Evolutionary conservation across 2,888 invertebrate species (phyloP), one percentile per base, ranked within the genome.

Genomic region (Chironomus tentans): DNA sequence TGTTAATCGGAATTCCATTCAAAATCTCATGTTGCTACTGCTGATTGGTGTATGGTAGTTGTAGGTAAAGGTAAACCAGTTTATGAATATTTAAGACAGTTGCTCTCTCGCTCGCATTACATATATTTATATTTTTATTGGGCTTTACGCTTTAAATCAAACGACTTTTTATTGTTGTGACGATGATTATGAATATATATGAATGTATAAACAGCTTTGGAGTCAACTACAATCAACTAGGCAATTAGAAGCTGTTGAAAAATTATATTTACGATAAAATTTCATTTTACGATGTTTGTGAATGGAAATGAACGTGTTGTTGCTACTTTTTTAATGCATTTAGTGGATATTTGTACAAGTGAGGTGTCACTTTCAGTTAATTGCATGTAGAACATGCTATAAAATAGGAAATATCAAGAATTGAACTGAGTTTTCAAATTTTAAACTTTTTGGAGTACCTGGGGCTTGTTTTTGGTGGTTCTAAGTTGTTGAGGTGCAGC

Each of bases 51-150:
- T 28, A 18, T n/a, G 12, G 68, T 28, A 15, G 38, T 68, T 68
- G 28, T 68, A 46, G 68, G 68, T 38, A 68, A 68, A 68, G 68
- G 68, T 46, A 68, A 68, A 68, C 68, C 46, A 46, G 68, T 68
- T 68, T 68, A 56, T 24, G 65, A 68, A 68, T 28, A 46, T 18
- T 21, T 46, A 68, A 68, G 7, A 68, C 15, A 28, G n/a, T 38
- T 28, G 21, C 46, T 46, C 28, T 15, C 46, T 28, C 68, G 28
- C 22, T 65, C 56, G n/a, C 56, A 56, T 18, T n/a, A 56, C 15
- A 56, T n/a, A 56, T n/a, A 15, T 56, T 15, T 15, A 6, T 15
- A 2, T 56, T n/a, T 56, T n/a, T 56, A n/a, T n/a, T 18, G 2
- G n/a, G 15, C 24, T 65, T 22, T 65, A 65, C 22, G 65, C 65